phyloP scores from a whole-genome alignment of 2,797 vertebrate species.

The Picus viridis region DNA sequence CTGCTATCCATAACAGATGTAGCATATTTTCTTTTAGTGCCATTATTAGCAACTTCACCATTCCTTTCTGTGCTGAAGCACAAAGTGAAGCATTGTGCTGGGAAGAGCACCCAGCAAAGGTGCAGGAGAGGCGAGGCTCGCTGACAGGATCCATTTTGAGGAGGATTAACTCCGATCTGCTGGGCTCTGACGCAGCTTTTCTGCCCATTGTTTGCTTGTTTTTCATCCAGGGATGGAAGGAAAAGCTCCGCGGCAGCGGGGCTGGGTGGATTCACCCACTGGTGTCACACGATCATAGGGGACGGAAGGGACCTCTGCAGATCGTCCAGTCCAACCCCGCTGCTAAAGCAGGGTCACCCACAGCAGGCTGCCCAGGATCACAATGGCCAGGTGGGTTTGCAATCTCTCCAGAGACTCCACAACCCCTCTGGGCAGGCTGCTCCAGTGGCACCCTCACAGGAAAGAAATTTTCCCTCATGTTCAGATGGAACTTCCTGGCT shows the following conservation, averaged over 20 bases:
- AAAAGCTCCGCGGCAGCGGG: accelerated
- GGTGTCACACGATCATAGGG: too few relatives aligned
- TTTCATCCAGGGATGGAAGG: background rate
- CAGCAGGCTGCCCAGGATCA: too few relatives aligned
- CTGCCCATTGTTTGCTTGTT: background rate
- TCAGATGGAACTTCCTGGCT: too few relatives aligned
- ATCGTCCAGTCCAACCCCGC: too few relatives aligned
- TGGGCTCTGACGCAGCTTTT: conserved; percentile 47
- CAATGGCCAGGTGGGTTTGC: too few relatives aligned
- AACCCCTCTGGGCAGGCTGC: too few relatives aligned
- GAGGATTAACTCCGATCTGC: background rate
- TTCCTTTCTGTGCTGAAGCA: conserved; percentile 73
- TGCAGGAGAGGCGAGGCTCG: conserved; percentile 50
- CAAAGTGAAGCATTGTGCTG: conserved; percentile 73
- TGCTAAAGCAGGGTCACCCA: too few relatives aligned
- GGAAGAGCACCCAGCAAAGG: conserved; percentile 61
- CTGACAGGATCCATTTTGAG: conserved; percentile 26
- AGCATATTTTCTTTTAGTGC: conserved; percentile 85
- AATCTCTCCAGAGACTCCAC: too few relatives aligned
- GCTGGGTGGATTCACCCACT: background rate
- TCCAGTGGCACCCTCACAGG: too few relatives aligned
- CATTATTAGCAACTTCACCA: conserved; percentile 86
- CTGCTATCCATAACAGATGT: conserved; percentile 88
- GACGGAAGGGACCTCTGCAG: too few relatives aligned
- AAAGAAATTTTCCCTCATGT: too few relatives aligned